phyloP scores from a whole-genome alignment of 64 coral and sea anemone genomes.

The Dendrophyllia cribrosa region DNA sequence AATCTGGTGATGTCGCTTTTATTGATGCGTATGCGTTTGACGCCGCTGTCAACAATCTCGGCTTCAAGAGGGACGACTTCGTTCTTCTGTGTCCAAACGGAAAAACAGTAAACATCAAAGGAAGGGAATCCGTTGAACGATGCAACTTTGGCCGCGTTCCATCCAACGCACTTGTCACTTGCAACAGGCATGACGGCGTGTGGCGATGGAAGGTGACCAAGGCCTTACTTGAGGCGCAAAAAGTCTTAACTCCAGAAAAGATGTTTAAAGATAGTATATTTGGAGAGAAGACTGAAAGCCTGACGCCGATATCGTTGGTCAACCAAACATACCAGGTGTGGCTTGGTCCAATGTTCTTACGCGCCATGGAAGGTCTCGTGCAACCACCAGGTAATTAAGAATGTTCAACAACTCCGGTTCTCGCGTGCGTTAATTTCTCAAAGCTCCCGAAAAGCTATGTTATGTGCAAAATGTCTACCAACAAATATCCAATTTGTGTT shows the following conservation, averaged over 20 bases:
- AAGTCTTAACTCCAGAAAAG: constrained; percentile 8
- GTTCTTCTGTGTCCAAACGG: constrained; percentile 67
- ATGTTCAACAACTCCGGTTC: neutral
- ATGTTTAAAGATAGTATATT: constrained; percentile 46
- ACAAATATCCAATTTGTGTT: no score
- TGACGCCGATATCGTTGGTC: constrained; percentile 39
- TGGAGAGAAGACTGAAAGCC: neutral
- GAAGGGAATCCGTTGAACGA: constrained; percentile 23
- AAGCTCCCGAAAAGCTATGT: no score
- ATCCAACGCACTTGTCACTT: constrained; percentile 59
- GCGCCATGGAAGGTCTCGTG: constrained; percentile 61
- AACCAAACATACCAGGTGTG: constrained; percentile 69
- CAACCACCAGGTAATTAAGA: constrained; percentile 33
- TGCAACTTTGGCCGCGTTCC: constrained; percentile 80
- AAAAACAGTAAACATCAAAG: constrained; percentile 34
- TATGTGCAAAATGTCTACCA: no score
- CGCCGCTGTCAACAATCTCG: neutral
- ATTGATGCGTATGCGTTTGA: constrained; percentile 54
- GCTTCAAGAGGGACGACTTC: constrained; percentile 33
- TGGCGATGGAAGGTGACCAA: constrained; percentile 75
- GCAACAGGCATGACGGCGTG: constrained; percentile 48
- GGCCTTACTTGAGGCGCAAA: constrained; percentile 69
- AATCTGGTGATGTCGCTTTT: constrained; percentile 65
- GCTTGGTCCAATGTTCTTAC: constrained; percentile 48
- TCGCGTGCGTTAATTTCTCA: no score